Conservation (phyloP, 2,797 vertebrate species). For the Coregonus sp. region DNA sequence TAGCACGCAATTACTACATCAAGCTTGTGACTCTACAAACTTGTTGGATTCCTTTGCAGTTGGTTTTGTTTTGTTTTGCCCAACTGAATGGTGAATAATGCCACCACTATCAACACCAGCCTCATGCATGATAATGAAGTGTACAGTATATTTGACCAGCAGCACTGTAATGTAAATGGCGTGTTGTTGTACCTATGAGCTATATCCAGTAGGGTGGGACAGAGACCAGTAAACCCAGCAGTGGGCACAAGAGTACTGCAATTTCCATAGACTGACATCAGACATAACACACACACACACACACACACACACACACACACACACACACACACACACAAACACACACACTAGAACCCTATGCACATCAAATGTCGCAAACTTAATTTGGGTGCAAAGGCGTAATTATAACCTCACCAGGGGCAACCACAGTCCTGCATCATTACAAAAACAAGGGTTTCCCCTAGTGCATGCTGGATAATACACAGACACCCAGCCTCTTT, state of each 20-base stretch:
- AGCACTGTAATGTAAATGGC: not conserved
- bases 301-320: not conserved
- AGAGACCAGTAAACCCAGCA: conserved; percentile 49
- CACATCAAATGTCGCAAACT: too few relatives aligned
- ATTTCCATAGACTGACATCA: not conserved
- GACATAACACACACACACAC: not conserved
- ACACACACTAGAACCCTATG: too few relatives aligned
- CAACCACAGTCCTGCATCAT: not conserved
- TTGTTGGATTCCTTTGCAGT: too few relatives aligned
- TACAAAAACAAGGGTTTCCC: too few relatives aligned
- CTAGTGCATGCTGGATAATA: too few relatives aligned
- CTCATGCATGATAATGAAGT: too few relatives aligned
- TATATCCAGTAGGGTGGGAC: conserved; percentile 62
- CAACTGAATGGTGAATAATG: too few relatives aligned
- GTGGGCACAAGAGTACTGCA: not conserved
- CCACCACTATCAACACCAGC: too few relatives aligned
- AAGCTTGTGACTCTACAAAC: too few relatives aligned
- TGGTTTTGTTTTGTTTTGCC: too few relatives aligned
- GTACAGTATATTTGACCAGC: not conserved
- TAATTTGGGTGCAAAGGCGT: not conserved
- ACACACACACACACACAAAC: too few relatives aligned
- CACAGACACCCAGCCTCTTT: not conserved
- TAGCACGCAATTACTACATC: too few relatives aligned
- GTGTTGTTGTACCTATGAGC: conserved; percentile 18
- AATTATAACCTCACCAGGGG: not conserved